phyloP scores from a whole-genome alignment of 2,888 invertebrate species.

The Plutella xylostella region DNA sequence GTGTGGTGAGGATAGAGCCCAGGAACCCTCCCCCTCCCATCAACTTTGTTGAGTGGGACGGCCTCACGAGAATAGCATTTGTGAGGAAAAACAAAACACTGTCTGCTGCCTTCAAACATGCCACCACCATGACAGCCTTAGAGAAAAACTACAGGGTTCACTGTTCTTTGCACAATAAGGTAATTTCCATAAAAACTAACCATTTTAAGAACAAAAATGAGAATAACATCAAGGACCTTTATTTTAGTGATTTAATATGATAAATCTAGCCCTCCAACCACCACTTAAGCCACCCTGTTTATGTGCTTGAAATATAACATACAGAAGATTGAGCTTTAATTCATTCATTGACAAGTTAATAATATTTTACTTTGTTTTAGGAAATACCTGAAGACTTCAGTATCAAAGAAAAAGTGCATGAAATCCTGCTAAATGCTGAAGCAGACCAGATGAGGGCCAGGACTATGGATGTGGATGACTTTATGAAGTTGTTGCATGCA shows the following conservation, averaged over 20 bases:
- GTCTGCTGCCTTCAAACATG: constrained; percentile 88
- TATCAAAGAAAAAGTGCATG: constrained; percentile 83
- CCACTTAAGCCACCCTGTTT: too few relatives aligned
- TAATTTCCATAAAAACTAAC: constrained; percentile 18
- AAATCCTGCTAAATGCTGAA: constrained; percentile 75
- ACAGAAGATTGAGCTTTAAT: too few relatives aligned
- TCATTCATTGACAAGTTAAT: too few relatives aligned
- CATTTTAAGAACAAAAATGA: too few relatives aligned
- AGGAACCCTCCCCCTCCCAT: constrained; percentile 96
- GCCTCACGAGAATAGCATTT: constrained; percentile 94
- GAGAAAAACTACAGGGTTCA: constrained; percentile 93
- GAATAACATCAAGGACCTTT: too few relatives aligned
- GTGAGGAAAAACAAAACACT: constrained; percentile 97
- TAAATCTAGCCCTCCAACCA: not conserved
- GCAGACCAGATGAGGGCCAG: constrained; percentile 87
- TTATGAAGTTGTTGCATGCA: constrained; percentile 85
- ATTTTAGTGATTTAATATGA: constrained; percentile 1
- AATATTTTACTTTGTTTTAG: too few relatives aligned
- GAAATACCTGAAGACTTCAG: constrained; percentile 81
- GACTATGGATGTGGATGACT: constrained; percentile 97
- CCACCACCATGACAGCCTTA: constrained; percentile 83
- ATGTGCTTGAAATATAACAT: too few relatives aligned
- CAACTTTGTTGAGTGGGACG: constrained; percentile 98
- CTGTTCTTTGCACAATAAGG: constrained; percentile 86
- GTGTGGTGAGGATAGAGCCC: constrained; percentile 97